Evolutionary conservation across 2,888 invertebrate species (phyloP).

Genomic region (Cataglyphis cursor): DNA sequence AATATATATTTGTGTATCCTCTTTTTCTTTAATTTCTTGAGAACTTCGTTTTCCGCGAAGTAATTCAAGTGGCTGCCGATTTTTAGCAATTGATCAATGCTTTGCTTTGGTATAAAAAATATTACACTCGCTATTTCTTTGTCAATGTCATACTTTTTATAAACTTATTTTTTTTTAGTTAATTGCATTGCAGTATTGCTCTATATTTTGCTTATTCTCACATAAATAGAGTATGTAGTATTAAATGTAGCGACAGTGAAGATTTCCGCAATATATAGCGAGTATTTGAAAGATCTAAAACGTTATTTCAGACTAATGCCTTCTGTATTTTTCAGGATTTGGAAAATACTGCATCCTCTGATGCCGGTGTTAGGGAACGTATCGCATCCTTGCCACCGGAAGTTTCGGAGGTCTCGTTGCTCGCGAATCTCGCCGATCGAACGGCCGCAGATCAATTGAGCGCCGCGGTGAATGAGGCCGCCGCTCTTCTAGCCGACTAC

Average conservation of each 20-base stretch:
- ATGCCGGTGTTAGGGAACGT: constrained; percentile 96
- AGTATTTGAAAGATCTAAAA: not conserved
- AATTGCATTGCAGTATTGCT: not conserved
- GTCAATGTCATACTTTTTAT: not conserved
- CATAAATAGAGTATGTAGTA: not conserved
- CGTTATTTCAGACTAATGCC: constrained; percentile 61
- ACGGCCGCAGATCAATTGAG: constrained; percentile 93
- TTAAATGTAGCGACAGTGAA: not conserved
- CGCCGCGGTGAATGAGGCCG: constrained; percentile 95
- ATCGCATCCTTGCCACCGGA: constrained; percentile 98
- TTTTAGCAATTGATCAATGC: constrained; percentile 14
- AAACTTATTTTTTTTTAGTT: not conserved
- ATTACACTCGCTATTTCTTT: not conserved
- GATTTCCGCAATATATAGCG: not conserved
- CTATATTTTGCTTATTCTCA: not conserved
- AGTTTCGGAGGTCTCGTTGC: constrained; percentile 95
- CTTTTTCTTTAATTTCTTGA: not conserved
- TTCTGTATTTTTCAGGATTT: constrained; percentile 90
- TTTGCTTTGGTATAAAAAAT: constrained; percentile 11
- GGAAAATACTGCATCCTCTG: constrained; percentile 98
- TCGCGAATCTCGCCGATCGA: constrained; percentile 94
- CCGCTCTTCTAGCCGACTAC: constrained; percentile 94
- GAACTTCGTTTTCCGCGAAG: not conserved
- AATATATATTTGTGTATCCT: not conserved
- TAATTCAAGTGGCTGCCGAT: constrained; percentile 16